phyloP scores from a whole-genome alignment of 2,797 vertebrate species.

The Sebastiscus tertius region DNA sequence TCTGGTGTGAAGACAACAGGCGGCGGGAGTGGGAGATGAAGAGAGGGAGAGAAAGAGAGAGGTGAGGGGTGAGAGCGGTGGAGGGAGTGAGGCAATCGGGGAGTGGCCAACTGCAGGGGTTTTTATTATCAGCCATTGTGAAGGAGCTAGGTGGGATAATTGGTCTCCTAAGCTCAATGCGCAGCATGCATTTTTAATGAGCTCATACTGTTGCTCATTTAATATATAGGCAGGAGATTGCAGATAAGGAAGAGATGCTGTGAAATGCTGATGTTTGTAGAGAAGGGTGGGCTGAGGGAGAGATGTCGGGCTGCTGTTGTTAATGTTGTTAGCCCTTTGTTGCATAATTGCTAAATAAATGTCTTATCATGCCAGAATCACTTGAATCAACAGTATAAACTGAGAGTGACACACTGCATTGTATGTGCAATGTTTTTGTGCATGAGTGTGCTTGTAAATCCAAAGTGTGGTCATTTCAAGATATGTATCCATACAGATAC shows the following conservation, averaged over 20 bases:
- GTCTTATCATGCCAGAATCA: background rate
- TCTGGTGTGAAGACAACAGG: conserved; percentile 65
- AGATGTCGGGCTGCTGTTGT: conserved; percentile 22
- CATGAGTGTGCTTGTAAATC: background rate
- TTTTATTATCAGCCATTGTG: conserved; percentile 71
- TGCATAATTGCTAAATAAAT: conserved; percentile 18
- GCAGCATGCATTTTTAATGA: conserved; percentile 83
- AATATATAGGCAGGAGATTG: conserved; percentile 57
- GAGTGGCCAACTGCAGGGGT: conserved; percentile 63
- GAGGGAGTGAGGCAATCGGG: conserved; percentile 32
- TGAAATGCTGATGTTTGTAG: conserved; percentile 31
- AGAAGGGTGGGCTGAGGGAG: conserved; percentile 3
- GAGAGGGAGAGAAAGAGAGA: conserved; percentile 16
- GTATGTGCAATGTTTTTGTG: background rate
- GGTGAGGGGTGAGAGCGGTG: conserved; percentile 51
- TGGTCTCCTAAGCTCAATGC: conserved; percentile 80
- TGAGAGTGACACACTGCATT: background rate
- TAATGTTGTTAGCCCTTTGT: conserved; percentile 30
- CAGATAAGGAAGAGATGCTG: conserved; percentile 39
- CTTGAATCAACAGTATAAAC: background rate
- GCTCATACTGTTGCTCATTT: conserved; percentile 73
- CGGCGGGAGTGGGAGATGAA: conserved; percentile 26
- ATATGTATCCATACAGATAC: background rate
- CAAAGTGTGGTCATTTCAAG: background rate
- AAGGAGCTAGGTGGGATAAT: conserved; percentile 78